These are phyloP conservation scores for Alloscopus bannaensis DNA, from an alignment of 2,888 invertebrate genomes.

Conservation along the genomic window DNA sequence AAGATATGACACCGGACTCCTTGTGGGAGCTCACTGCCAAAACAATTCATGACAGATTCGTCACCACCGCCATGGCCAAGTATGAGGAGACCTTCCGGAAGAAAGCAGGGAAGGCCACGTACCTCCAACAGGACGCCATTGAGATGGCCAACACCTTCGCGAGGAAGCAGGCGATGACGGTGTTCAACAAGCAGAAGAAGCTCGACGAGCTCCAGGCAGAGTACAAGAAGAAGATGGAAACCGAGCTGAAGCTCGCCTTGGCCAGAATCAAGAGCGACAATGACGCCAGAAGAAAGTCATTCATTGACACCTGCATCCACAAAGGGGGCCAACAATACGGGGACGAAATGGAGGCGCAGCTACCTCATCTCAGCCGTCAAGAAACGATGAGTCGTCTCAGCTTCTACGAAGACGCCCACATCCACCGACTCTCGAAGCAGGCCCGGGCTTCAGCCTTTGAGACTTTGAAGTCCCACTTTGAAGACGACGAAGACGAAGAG, in stretches of 20 bases:
- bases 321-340: background rate
- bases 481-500: constrained; percentile 12
- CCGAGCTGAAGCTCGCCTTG: background rate
- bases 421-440: background rate
- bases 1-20: background rate
- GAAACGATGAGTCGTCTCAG: background rate
- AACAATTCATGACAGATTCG: background rate
- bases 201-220: constrained; percentile 7
- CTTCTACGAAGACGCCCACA: background rate
- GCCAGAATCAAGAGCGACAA: constrained; percentile 1
- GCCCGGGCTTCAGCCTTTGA: background rate
- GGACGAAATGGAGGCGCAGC: background rate
- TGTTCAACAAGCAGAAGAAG: constrained; percentile 4
- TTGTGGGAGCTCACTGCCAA: background rate
- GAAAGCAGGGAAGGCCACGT: background rate
- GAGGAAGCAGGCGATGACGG: constrained; percentile 5
- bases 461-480: background rate
- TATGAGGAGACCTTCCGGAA: constrained; percentile 1
- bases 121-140: background rate
- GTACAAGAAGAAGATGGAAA: background rate
- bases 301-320: background rate
- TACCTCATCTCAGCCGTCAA: background rate
- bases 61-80: background rate
- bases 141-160: background rate
- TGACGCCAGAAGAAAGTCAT: background rate